Base-by-base conservation (phyloP, 2,797 vertebrate species). In the Anomalospiza imberbis region DNA sequence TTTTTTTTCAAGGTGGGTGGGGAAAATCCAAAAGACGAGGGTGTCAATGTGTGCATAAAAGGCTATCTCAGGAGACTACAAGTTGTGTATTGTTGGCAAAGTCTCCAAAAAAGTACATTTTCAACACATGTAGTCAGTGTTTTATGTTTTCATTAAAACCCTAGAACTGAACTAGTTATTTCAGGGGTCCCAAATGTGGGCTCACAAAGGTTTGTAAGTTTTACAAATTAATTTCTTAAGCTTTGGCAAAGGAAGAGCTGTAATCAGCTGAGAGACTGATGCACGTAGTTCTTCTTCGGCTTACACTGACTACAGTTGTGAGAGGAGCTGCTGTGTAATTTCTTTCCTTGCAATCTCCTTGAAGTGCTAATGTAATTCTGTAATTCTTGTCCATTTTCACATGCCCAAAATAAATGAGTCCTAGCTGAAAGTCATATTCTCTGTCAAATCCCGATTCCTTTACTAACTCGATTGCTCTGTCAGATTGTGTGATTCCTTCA, bases 231-330 rank as follows among this genome's bases (percentile, higher is more conserved):
- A 20, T 86, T 68, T 60, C 3, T 9, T 48, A 38, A 62, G 2
- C 4, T 87, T 89, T 76, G 53, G 5, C 19, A 78, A 60, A 50
- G 3, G 75, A 61, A 54, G 63, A 72, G 1, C 18, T 75, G 18
- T 54, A 86, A 60, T 55, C 44, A 63, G 5, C 20, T 71, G 40
- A 61, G 38, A 90, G 12, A 44, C 9, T 10, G 13, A n/a, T 58
- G 6, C 4, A 24, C 0, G 0, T 16, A 44, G 17, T 42, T 81
- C 9, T 38, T 47, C 36, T 65, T 60, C 12, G 44, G 3, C 11
- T 65, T 54, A 26, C 10, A 8, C 4, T 58, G 44, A 54, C 17
- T 70, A 17, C 4, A 50, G 12, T 26, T 55, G n/a, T 0, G 1
- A 58, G 14, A 85, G 44, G 18, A 84, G 4, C 6, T 58, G 11